phyloP scores from a whole-genome alignment of 2,888 invertebrate genomes.

The Dryocosmus kuriphilus region DNA sequence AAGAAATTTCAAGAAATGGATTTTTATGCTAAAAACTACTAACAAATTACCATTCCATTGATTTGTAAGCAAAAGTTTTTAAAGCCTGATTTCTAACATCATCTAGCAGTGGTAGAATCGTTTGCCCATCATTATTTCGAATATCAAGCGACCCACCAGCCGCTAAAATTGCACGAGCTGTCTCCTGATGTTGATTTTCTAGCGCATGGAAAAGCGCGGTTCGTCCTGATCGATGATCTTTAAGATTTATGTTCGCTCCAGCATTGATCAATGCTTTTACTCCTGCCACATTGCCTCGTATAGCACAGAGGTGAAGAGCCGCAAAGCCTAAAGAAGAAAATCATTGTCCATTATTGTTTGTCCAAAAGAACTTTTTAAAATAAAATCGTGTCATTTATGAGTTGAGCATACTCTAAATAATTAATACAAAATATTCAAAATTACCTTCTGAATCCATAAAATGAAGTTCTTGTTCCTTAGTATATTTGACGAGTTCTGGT shows the following conservation, averaged over 20 bases:
- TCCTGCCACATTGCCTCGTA: conserved; percentile 62
- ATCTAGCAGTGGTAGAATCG: conserved; percentile 62
- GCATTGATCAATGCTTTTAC: conserved; percentile 58
- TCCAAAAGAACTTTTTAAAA: not conserved
- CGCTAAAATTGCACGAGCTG: conserved; percentile 61
- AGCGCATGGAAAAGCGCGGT: conserved; percentile 72
- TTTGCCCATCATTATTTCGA: conserved; percentile 69
- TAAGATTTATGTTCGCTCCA: conserved; percentile 66
- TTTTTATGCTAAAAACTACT: not conserved
- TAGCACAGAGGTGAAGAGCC: conserved; percentile 71
- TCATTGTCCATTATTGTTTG: not conserved
- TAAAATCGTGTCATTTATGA: not conserved
- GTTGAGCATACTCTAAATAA: not conserved
- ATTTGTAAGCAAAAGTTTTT: conserved; percentile 53
- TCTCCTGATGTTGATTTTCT: conserved; percentile 61
- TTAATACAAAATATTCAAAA: not conserved
- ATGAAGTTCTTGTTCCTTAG: conserved; percentile 55
- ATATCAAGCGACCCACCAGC: conserved; percentile 64
- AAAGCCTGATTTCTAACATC: conserved; percentile 60
- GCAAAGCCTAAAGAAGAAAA: conserved; percentile 63
- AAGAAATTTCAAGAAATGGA: not conserved
- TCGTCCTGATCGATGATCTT: conserved; percentile 69
- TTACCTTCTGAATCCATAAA: conserved; percentile 63
- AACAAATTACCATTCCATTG: conserved; percentile 45
- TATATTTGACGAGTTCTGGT: conserved; percentile 58